Evolutionary conservation across 2,888 invertebrate genomes (phyloP).

Genomic region (Aethes cnicana): DNA sequence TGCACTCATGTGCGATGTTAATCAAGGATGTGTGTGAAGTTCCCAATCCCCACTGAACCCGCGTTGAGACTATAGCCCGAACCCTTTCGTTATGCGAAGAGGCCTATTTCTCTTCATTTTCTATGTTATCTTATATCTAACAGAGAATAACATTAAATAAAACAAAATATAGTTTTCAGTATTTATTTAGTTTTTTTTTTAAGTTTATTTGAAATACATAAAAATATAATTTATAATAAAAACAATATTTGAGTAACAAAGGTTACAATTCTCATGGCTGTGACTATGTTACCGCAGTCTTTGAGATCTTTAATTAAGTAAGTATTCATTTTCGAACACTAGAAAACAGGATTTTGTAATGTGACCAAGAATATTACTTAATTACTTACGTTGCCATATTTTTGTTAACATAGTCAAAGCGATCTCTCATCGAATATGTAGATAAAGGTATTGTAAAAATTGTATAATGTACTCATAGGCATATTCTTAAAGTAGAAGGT

Average conservation of each 20-base stretch:
- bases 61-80: no score
- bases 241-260: conserved; percentile 69
- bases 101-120: no score
- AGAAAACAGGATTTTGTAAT: conserved; percentile 26
- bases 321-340: conserved; percentile 34
- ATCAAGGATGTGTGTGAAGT: no score
- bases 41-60: no score
- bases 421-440: conserved; percentile 58
- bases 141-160: conserved; percentile 20
- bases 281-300: conserved; percentile 79
- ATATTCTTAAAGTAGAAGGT: conserved; percentile 51
- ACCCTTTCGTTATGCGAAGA: no score
- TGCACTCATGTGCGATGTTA: no score
- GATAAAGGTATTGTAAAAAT: conserved; percentile 55
- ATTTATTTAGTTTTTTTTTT: conserved; percentile 51
- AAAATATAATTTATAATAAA: conserved; percentile 69
- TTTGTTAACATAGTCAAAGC: conserved; percentile 70
- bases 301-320: conserved; percentile 60
- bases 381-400: conserved; percentile 42
- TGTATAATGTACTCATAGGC: conserved; percentile 37
- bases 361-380: conserved; percentile 41
- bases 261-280: conserved; percentile 62
- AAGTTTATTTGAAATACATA: conserved; percentile 71
- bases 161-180: conserved; percentile 19
- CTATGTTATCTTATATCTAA: no score